Evolutionary conservation across 2,113 vertebrate genomes (phyloP).

Genomic region (human): GRCh38 chr14:76650001-76650500

Average conservation of each 20-base stretch:
- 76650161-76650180: background rate
- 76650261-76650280: background rate
- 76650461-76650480: background rate
- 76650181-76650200: background rate
- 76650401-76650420: background rate
- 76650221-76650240: fast-evolving
- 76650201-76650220: background rate
- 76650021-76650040: fast-evolving
- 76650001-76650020: background rate
- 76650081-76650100: background rate
- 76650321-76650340: background rate
- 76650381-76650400: background rate
- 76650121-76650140: background rate
- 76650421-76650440: background rate
- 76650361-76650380: background rate
- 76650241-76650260: background rate
- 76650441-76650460: background rate
- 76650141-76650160: background rate
- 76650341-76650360: background rate
- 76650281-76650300: background rate
- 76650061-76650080: background rate
- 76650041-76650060: fast-evolving
- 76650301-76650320: background rate
- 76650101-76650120: background rate
- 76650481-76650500: background rate